Evolutionary conservation across 2,888 invertebrate genomes (phyloP).

Genomic region (Dicranocentrus wangi): DNA sequence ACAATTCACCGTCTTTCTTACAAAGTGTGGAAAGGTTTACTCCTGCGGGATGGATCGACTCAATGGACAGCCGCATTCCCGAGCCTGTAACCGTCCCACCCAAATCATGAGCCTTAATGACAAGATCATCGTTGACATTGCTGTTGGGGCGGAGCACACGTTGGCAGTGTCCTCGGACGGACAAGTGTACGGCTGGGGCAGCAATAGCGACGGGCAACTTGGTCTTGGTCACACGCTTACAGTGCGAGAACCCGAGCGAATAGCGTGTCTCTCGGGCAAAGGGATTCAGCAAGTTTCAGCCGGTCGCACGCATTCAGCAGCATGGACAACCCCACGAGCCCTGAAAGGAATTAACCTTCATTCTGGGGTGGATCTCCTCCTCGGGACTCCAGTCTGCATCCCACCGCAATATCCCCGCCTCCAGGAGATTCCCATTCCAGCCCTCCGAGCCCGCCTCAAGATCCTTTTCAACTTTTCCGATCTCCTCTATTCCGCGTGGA

Average conservation of each 20-base stretch:
- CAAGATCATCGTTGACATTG: conserved; percentile 78
- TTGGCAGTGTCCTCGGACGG: conserved; percentile 77
- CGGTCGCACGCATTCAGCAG: conserved; percentile 80
- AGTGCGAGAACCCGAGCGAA: conserved; percentile 78
- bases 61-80: conserved; percentile 78
- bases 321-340: conserved; percentile 79
- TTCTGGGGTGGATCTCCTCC: conserved; percentile 72
- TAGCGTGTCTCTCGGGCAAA: conserved; percentile 77
- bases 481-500: conserved; percentile 79
- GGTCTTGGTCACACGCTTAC: conserved; percentile 79
- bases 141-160: conserved; percentile 80
- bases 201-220: conserved; percentile 80
- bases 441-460: conserved; percentile 78
- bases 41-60: conserved; percentile 80
- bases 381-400: conserved; percentile 78
- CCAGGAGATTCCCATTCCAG: conserved; percentile 76
- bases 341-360: conserved; percentile 77
- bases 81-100: conserved; percentile 78
- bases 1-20: conserved; percentile 80
- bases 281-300: conserved; percentile 80
- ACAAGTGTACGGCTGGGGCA: conserved; percentile 75
- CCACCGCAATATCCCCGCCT: conserved; percentile 79
- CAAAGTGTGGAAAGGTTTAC: conserved; percentile 78
- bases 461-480: conserved; percentile 80
- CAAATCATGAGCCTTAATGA: conserved; percentile 77